Percentiles rank a stretch among this genome's conserved stretches.
phyloP scores from a whole-genome alignment of 2,113 vertebrate genomes.

The Hyperoodon ampullatus region DNA sequence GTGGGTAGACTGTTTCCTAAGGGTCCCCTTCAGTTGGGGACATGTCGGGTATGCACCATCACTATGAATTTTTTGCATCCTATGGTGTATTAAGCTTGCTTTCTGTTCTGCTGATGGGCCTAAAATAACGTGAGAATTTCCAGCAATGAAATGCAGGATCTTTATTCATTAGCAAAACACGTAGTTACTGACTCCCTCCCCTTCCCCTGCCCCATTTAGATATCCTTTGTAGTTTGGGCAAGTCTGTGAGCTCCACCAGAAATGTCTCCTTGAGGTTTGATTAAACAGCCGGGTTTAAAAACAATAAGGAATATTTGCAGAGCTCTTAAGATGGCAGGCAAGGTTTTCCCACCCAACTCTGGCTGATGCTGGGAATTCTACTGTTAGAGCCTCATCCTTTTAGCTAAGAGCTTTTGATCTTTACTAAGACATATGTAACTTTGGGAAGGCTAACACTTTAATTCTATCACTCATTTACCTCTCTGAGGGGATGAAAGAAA shows the following conservation, averaged over 20 bases:
- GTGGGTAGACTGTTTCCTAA: not conserved
- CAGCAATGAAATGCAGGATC: not conserved
- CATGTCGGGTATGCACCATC: not conserved
- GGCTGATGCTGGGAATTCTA: constrained; percentile 22
- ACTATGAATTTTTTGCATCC: not conserved
- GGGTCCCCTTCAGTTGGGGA: not conserved
- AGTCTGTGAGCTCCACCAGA: not conserved
- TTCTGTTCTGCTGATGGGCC: not conserved
- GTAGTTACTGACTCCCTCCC: not conserved
- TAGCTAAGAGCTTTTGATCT: constrained; percentile 49
- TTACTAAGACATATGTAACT: not conserved
- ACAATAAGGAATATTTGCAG: constrained; percentile 33
- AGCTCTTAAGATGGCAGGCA: constrained; percentile 18
- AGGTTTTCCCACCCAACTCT: constrained; percentile 23
- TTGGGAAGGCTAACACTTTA: not conserved
- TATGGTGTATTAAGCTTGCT: not conserved
- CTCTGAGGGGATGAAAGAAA: not conserved
- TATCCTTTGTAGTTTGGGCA: not conserved
- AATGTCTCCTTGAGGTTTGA: constrained; percentile 31
- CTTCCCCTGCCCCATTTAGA: not conserved
- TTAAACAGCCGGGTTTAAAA: constrained; percentile 43
- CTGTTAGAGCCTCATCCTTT: not conserved
- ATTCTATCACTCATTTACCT: not conserved
- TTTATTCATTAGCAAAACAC: constrained; percentile 25
- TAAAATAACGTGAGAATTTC: constrained; percentile 1